These are phyloP conservation scores for Agraylea sexmaculata DNA, from an alignment of 1,140 invertebrate species.

Conservation along the genomic window DNA sequence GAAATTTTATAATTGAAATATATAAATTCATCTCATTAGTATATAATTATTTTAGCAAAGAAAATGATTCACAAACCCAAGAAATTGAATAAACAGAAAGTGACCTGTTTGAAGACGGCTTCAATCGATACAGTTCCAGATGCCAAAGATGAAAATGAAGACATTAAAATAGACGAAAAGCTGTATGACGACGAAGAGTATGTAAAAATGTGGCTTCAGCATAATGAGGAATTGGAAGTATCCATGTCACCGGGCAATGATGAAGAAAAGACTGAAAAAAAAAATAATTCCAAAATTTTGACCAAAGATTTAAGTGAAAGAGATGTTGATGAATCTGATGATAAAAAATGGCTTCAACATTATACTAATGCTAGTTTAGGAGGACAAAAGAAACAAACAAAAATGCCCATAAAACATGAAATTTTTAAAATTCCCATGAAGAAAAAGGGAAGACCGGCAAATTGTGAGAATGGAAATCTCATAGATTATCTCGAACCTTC, in stretches of 20 bases:
- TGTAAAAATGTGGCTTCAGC: conserved; percentile 36
- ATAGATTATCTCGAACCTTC: conserved; percentile 34
- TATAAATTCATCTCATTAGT: neutral
- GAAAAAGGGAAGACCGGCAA: conserved; percentile 7
- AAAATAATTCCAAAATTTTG: too few relatives aligned
- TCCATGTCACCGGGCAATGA: conserved; percentile 31
- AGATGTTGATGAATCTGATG: too few relatives aligned
- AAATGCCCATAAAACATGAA: too few relatives aligned
- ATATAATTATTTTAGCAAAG: too few relatives aligned
- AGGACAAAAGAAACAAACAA: too few relatives aligned
- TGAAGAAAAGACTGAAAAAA: conserved; percentile 25
- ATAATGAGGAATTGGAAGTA: conserved; percentile 37
- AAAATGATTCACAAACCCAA: too few relatives aligned
- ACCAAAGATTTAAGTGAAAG: too few relatives aligned
- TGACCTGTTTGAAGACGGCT: too few relatives aligned
- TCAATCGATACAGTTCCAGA: too few relatives aligned
- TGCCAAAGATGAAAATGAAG: conserved; percentile 1
- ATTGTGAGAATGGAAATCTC: conserved; percentile 27
- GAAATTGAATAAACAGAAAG: too few relatives aligned
- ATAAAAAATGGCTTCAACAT: too few relatives aligned
- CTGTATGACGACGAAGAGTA: conserved; percentile 31
- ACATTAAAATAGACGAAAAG: conserved; percentile 11
- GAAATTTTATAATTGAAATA: neutral
- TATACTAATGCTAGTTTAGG: too few relatives aligned
- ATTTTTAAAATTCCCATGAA: conserved; percentile 9